These are phyloP conservation scores for Odontocolon sp. DNA, from an alignment of 2,888 invertebrate genomes.

Conservation along the genomic window DNA sequence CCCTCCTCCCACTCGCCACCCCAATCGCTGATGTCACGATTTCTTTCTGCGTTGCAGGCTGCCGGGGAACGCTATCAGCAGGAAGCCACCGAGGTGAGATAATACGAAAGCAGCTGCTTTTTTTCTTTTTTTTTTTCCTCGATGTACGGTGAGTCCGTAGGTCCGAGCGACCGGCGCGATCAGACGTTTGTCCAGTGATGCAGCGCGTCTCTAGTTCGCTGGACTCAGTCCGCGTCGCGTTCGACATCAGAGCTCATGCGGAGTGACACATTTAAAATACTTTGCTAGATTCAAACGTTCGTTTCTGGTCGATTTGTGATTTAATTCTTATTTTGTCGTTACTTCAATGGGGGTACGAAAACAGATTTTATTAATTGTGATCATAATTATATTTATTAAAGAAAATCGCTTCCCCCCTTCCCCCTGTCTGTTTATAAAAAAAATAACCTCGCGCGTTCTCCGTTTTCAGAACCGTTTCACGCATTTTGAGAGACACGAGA, in stretches of 20 bases:
- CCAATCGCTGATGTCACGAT: constrained; percentile 63
- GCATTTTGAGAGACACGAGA: constrained; percentile 66
- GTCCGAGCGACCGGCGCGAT: constrained; percentile 40
- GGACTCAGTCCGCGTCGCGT: constrained; percentile 40
- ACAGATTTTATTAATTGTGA: neutral
- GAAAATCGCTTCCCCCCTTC: too few relatives aligned
- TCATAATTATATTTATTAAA: too few relatives aligned
- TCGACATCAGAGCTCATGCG: constrained; percentile 11
- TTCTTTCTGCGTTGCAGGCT: constrained; percentile 66
- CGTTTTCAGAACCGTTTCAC: constrained; percentile 71
- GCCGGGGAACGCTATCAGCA: constrained; percentile 72
- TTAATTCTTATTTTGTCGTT: neutral
- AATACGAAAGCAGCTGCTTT: constrained; percentile 62
- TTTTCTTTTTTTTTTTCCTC: constrained; percentile 39
- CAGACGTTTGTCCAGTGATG: constrained; percentile 57
- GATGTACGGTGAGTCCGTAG: constrained; percentile 50
- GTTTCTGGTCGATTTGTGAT: neutral
- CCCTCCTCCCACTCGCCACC: constrained; percentile 23
- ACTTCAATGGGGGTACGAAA: constrained; percentile 49
- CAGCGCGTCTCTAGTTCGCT: constrained; percentile 50
- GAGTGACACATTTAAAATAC: constrained; percentile 25
- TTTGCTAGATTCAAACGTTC: neutral
- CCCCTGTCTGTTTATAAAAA: too few relatives aligned
- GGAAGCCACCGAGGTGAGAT: constrained; percentile 76
- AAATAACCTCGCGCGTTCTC: neutral